Evolutionary conservation across 2,888 invertebrate genomes (phyloP).

Genomic region (Oscheius sp.): DNA sequence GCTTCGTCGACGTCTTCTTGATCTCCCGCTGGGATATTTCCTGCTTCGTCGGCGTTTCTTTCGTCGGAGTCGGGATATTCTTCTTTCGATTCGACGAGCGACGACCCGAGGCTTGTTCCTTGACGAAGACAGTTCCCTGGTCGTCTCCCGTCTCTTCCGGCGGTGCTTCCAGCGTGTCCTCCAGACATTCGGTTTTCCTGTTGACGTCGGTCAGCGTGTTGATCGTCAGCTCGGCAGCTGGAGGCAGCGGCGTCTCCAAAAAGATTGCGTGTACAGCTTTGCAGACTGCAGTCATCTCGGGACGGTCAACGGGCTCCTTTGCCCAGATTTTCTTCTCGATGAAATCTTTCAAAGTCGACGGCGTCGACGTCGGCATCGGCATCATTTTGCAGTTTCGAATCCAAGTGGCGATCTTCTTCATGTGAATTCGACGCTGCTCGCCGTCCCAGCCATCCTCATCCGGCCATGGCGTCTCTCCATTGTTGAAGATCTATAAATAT

Average conservation of each 20-base stretch:
- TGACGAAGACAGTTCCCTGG: no score
- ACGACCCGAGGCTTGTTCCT: no score
- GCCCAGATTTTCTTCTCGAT: neutral
- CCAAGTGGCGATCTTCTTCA: conserved; percentile 12
- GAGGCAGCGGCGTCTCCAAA: neutral
- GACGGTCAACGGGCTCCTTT: neutral
- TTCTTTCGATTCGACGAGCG: neutral
- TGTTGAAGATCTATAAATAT: conserved; percentile 44
- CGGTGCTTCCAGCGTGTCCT: neutral
- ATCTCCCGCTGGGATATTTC: neutral
- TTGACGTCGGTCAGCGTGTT: neutral
- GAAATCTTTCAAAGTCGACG: neutral
- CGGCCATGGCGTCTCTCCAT: conserved; percentile 49
- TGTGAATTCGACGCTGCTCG: neutral
- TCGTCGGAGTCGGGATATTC: neutral
- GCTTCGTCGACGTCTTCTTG: neutral
- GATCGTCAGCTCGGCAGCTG: neutral
- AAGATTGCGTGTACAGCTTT: neutral
- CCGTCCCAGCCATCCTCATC: conserved; percentile 32
- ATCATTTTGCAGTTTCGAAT: conserved; percentile 7
- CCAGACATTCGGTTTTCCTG: neutral
- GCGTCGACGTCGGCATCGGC: conserved; percentile 12
- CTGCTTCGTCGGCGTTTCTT: neutral
- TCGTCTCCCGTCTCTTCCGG: no score
- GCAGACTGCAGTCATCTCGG: neutral